These are phyloP conservation scores for Ophiodon elongatus DNA, from an alignment of 2,113 vertebrate genomes.

Conservation along the genomic window DNA sequence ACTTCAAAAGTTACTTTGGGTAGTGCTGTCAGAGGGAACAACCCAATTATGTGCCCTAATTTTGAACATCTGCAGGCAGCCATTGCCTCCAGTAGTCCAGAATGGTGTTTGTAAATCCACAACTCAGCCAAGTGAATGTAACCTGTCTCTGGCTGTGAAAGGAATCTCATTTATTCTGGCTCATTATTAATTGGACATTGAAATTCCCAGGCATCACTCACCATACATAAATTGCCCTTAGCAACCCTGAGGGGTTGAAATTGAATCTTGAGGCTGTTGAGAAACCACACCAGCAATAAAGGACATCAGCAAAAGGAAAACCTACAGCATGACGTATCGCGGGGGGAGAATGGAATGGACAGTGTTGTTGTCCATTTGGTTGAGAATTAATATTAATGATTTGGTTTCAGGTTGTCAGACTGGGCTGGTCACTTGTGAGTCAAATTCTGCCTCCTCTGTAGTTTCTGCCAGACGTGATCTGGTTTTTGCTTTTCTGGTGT, in stretches of 20 bases:
- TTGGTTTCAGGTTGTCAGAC: slow-evolving; percentile 48
- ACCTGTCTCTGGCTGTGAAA: slow-evolving; percentile 29
- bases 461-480: slow-evolving; percentile 51
- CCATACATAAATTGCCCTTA: slow-evolving; percentile 57
- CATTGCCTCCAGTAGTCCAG: slow-evolving; percentile 1
- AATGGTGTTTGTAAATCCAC: slow-evolving; percentile 24
- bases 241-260: slow-evolving; percentile 48
- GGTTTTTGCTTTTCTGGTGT: slow-evolving; percentile 60
- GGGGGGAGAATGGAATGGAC: not conserved
- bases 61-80: slow-evolving; percentile 1
- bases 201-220: slow-evolving; percentile 64
- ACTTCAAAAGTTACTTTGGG: not conserved
- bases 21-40: not conserved
- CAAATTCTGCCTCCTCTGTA: slow-evolving; percentile 28
- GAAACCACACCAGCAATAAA: slow-evolving; percentile 33
- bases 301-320: slow-evolving; percentile 3
- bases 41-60: not conserved
- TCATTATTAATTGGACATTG: slow-evolving; percentile 63
- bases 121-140: slow-evolving; percentile 16
- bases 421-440: slow-evolving; percentile 24
- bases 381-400: slow-evolving; percentile 39
- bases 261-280: slow-evolving; percentile 46
- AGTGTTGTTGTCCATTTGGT: slow-evolving; percentile 5
- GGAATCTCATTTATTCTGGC: slow-evolving; percentile 52
- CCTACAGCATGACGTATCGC: slow-evolving; percentile 5